Conservation (phyloP, 2,888 invertebrate species). For the Eilema sororculum region DNA sequence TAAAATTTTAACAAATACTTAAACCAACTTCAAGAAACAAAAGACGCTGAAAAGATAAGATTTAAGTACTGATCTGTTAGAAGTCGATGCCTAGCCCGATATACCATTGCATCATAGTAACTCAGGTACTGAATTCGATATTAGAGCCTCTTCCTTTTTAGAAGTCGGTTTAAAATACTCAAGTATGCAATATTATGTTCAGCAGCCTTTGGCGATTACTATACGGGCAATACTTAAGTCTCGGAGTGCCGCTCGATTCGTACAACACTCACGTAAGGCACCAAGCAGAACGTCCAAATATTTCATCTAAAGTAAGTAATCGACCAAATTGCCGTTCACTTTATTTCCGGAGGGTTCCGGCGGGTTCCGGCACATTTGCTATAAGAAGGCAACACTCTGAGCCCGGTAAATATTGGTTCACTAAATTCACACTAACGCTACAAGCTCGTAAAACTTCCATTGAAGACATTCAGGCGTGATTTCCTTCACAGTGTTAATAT, state of each 20-base stretch:
- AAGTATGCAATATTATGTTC: neutral
- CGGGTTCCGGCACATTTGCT: conserved; percentile 65
- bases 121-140: too few species aligned
- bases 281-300: conserved; percentile 50
- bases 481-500: conserved; percentile 30
- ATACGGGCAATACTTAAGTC: neutral
- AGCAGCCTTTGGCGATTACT: neutral
- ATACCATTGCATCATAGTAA: too few species aligned
- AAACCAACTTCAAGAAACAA: neutral
- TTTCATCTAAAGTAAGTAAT: conserved; percentile 61
- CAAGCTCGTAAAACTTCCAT: conserved; percentile 42
- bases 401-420: conserved; percentile 73
- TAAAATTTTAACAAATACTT: too few species aligned
- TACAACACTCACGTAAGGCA: conserved; percentile 33
- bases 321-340: conserved; percentile 56
- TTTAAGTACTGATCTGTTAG: too few species aligned
- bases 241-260: conserved; percentile 21
- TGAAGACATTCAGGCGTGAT: conserved; percentile 29
- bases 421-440: conserved; percentile 50
- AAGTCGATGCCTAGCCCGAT: too few species aligned
- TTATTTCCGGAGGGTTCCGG: conserved; percentile 61
- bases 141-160: too few species aligned
- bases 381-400: conserved; percentile 50
- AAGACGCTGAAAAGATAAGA: too few species aligned
- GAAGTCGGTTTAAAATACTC: too few species aligned